These are phyloP conservation scores for Mastomys coucha DNA, from an alignment of 2,113 vertebrate genomes.

Conservation along the genomic window DNA sequence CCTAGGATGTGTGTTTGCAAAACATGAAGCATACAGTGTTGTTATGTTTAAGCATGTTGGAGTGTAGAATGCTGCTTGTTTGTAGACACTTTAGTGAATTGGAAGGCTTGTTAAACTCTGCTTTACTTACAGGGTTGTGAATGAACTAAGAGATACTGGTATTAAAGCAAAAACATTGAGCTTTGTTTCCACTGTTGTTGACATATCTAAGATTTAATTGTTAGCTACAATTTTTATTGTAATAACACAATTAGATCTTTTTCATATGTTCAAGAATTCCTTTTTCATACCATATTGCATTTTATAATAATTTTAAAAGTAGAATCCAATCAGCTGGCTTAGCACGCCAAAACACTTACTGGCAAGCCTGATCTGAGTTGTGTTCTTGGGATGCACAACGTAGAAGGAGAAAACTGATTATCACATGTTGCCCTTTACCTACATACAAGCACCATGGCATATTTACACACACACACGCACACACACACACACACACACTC, in stretches of 20 bases:
- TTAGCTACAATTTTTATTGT: slow-evolving; percentile 15
- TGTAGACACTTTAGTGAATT: not conserved
- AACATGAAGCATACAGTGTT: not conserved
- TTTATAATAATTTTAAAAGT: not conserved
- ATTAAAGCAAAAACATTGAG: slow-evolving; percentile 25
- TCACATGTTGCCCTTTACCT: not conserved
- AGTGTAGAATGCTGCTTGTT: not conserved
- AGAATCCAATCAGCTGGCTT: not conserved
- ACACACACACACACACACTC: not conserved
- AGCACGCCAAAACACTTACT: not conserved
- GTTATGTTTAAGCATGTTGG: slow-evolving; percentile 24
- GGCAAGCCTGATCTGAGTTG: not conserved
- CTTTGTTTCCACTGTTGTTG: not conserved
- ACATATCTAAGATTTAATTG: not conserved
- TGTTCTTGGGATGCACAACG: not conserved
- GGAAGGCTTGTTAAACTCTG: not conserved
- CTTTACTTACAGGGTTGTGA: slow-evolving; percentile 3
- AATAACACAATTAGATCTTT: slow-evolving; percentile 16
- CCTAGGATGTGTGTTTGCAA: not conserved
- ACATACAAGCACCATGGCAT: not conserved
- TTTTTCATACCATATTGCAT: slow-evolving; percentile 14
- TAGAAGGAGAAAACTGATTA: not conserved
- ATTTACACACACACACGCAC: not conserved
- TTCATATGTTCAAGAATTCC: slow-evolving; percentile 2
- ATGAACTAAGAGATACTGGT: not conserved